Base-by-base conservation (phyloP, 2,113 vertebrate species). In the Phainopepla nitens region DNA sequence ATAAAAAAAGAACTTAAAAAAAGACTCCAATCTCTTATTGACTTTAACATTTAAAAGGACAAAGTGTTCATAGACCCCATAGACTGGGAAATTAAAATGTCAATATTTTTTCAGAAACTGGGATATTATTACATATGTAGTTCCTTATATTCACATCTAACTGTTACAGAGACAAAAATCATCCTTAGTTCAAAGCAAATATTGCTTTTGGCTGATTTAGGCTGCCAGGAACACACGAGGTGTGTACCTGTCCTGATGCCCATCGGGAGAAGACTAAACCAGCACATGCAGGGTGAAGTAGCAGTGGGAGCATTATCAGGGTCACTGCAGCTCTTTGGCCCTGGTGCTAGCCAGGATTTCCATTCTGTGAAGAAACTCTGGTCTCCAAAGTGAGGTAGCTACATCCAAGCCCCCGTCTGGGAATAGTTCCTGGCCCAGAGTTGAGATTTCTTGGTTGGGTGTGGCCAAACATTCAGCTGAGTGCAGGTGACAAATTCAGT, bases 221-320 rank as follows among this genome's bases (percentile, higher is more conserved):
- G 12, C 58, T 22, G 18, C 21, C 41, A 36, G 41, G 62, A 61
- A 17, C 21, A 19, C 17, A 2, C 7, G 45, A 65, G 45, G 27
- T 47, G n/a, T 78, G 39, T 36, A 13, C 20, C 13, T 45, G 23
- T 6, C 42, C 84, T 39, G 61, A 3, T 10, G 33, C 47, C 51
- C 15, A 36, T 17, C 2, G 3, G 29, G 23, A 60, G 42, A 20
- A 73, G 27, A 23, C 23, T 23, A 11, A 82, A 73, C 6, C 10
- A 70, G 41, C 15, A 21, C 6, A 1, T 0, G 2, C 9, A 54
- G 60, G 49, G 58, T 72, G 11, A 33, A 1, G 13, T 49, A 18
- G 27, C 50, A 27, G 10, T 2, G 7, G 44, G 22, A 82, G 9
- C 5, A 4, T 45, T 18, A 12, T 4, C 29, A 77, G 39, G 13